These are phyloP conservation scores for Akabosia matsudoensis DNA, from an alignment of 1,140 invertebrate genomes.

Conservation along the genomic window DNA sequence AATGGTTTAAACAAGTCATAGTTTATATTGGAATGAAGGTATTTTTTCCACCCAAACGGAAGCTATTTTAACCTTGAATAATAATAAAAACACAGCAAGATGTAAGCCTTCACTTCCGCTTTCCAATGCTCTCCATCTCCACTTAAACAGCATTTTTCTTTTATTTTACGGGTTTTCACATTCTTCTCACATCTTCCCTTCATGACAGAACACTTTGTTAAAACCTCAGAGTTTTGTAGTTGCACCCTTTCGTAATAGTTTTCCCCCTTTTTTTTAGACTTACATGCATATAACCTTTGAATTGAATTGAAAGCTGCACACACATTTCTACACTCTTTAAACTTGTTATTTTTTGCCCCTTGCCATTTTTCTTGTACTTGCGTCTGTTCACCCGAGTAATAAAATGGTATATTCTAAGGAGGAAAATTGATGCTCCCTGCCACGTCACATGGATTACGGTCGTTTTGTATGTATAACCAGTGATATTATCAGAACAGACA, in stretches of 20 bases:
- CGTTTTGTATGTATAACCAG: not conserved
- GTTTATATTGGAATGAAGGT: no score
- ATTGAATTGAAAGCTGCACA: not conserved
- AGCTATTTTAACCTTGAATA: slow-evolving; percentile 16
- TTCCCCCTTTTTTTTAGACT: no score
- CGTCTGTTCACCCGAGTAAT: not conserved
- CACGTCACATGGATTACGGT: not conserved
- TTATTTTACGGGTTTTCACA: no score
- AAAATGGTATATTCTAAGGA: not conserved
- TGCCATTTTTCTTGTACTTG: not conserved
- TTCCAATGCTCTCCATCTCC: not conserved
- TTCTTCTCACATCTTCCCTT: slow-evolving; percentile 18
- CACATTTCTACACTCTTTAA: not conserved
- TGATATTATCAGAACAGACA: not conserved
- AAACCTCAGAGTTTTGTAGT: slow-evolving; percentile 16
- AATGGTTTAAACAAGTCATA: not conserved
- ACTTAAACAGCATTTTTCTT: not conserved
- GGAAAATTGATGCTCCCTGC: not conserved
- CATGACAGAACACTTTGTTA: slow-evolving; percentile 23
- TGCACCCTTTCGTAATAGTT: slow-evolving; percentile 16
- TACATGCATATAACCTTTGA: not conserved
- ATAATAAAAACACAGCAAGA: slow-evolving; percentile 15
- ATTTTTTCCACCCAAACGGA: not conserved
- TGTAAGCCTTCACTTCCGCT: not conserved
- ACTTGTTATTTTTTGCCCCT: not conserved